Conservation (phyloP, 2,113 vertebrate species). For the Macquaria australasica region DNA sequence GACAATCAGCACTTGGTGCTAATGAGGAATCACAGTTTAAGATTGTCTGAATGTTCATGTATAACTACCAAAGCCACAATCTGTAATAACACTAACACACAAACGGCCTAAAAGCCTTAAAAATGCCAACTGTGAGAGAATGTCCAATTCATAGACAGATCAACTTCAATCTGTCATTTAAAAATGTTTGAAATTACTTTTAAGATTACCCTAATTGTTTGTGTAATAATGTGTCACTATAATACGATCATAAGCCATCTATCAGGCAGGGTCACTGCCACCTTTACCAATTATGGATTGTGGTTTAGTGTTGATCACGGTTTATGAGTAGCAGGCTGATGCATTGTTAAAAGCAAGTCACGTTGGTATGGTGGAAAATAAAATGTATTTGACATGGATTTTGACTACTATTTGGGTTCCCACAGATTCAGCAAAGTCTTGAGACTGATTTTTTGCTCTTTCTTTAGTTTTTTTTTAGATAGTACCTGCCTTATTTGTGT, state of each 20-base stretch:
- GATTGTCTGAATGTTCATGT: conserved; percentile 65
- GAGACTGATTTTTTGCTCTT: neutral
- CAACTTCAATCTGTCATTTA: conserved; percentile 16
- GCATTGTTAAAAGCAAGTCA: conserved; percentile 69
- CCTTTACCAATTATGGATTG: conserved; percentile 58
- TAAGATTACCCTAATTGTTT: conserved; percentile 38
- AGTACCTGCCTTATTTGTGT: neutral
- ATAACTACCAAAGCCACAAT: conserved; percentile 73
- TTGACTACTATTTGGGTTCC: conserved; percentile 42
- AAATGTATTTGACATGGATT: conserved; percentile 71
- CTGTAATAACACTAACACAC: conserved; percentile 54
- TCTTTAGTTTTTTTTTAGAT: neutral
- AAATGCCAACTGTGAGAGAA: conserved; percentile 38
- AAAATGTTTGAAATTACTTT: neutral
- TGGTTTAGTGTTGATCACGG: conserved; percentile 72
- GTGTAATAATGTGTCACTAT: conserved; percentile 53
- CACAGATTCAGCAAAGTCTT: neutral
- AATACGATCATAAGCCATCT: conserved; percentile 45
- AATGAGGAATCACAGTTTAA: conserved; percentile 46
- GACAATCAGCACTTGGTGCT: conserved; percentile 76
- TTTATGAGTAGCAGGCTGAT: conserved; percentile 67
- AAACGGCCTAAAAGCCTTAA: conserved; percentile 60
- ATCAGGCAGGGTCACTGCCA: conserved; percentile 30
- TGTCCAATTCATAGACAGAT: conserved; percentile 4
- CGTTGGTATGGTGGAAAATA: conserved; percentile 79